phyloP scores from a whole-genome alignment of 2,888 invertebrate genomes.

The Julus scandinavius region DNA sequence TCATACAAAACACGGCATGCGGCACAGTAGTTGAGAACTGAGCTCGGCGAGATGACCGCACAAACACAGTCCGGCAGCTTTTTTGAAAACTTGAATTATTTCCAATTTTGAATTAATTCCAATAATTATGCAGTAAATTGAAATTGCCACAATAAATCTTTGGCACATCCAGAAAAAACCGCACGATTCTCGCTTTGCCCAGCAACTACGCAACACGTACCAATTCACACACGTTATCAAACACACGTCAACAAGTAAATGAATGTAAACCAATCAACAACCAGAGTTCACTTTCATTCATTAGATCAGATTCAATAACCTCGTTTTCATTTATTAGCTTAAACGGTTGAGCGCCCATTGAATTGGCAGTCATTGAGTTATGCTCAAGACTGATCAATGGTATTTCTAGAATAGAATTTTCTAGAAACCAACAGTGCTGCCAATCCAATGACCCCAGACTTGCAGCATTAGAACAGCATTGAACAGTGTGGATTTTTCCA shows the following conservation, averaged over 20 bases:
- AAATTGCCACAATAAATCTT: not conserved
- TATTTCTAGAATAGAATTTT: not conserved
- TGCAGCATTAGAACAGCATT: not conserved
- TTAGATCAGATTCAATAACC: not conserved
- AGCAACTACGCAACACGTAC: slow-evolving; percentile 39
- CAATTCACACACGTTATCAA: slow-evolving; percentile 9
- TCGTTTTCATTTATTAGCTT: not conserved
- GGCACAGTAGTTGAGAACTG: slow-evolving; percentile 31
- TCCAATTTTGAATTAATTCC: too few relatives aligned
- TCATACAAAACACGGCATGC: slow-evolving; percentile 26
- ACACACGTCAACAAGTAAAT: slow-evolving; percentile 12
- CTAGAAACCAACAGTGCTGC: not conserved
- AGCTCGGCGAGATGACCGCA: not conserved
- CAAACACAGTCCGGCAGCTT: too few relatives aligned
- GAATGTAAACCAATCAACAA: slow-evolving; percentile 7
- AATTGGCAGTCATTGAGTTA: not conserved
- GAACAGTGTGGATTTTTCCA: not conserved
- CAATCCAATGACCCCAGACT: not conserved
- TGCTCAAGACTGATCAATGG: too few relatives aligned
- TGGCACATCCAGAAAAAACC: not conserved
- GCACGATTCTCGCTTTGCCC: slow-evolving; percentile 1
- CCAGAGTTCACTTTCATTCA: slow-evolving; percentile 30
- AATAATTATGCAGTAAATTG: too few relatives aligned
- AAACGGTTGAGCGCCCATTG: not conserved
- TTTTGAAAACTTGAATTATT: too few relatives aligned